Evolutionary conservation across 2,888 invertebrate species (phyloP), one percentile per base, ranked within the genome.

Genomic region (Hemithea aestivaria): DNA sequence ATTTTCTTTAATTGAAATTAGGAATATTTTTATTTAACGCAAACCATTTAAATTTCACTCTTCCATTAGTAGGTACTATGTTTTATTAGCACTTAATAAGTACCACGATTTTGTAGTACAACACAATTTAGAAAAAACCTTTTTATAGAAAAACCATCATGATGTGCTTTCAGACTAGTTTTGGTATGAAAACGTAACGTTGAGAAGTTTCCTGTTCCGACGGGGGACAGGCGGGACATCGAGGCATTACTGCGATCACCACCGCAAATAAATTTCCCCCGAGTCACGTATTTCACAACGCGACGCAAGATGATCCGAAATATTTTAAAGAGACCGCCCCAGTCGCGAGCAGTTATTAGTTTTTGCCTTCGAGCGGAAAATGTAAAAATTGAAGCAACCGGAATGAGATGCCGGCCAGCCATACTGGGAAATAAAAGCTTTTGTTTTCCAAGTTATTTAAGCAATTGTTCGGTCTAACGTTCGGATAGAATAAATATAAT

Each of bases 221-320:
- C 61, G 56, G 62, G n/a, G 16, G 16, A 16, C 16, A 16, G 2
- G 2, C 16, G 66, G 63, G 71, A 67, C 70, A 70, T 73, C 64
- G 73, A 66, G 67, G 68, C 68, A 73, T 78, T 77, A 78, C 66
- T 66, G 73, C 72, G 67, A 66, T 66, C 68, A 57, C 58, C 53
- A 54, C 75, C 73, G 72, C 78, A 76, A 73, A 72, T 74, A 77
- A 77, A 84, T 84, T 83, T 82, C 83, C 83, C 84, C 50, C 11
- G 83, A 72, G 84, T 56, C 63, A 53, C 70, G 78, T 83, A 82
- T 81, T 73, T 71, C 72, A 75, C 73, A 60, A 62, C 59, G 61
- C 56, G 66, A 62, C 61, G 60, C 51, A 60, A 67, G 68, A 69
- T 69, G 66, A 73, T 68, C 64, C 62, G 62, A 69, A 68, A 70